phyloP scores from a whole-genome alignment of 2,888 invertebrate genomes.

The Drosophila lutescens region DNA sequence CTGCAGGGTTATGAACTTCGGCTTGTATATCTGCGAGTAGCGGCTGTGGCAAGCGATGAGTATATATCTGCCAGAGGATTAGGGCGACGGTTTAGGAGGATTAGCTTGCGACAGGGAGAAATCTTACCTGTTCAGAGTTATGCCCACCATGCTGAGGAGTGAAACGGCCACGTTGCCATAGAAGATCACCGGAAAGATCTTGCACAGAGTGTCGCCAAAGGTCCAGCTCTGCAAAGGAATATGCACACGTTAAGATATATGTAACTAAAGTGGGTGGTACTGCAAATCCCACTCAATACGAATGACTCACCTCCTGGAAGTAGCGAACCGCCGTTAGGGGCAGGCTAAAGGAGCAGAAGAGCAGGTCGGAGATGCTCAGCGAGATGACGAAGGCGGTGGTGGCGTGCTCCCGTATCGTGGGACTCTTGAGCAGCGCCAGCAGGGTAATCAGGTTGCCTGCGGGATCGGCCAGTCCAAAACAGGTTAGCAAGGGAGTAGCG shows the following conservation, averaged over 20 bases:
- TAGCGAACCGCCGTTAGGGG: constrained; percentile 93
- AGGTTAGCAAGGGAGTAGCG: not conserved
- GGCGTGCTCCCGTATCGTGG: constrained; percentile 92
- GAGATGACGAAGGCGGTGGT: constrained; percentile 95
- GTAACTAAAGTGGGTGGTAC: too few relatives aligned
- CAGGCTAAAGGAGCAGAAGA: constrained; percentile 93
- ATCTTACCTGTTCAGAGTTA: constrained; percentile 92
- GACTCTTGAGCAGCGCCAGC: constrained; percentile 90
- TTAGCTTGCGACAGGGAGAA: not conserved
- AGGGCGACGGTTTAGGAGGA: not conserved
- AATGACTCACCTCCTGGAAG: constrained; percentile 87
- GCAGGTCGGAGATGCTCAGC: constrained; percentile 92
- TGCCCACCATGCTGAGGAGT: constrained; percentile 94
- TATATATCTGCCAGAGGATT: constrained; percentile 88
- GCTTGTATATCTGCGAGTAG: constrained; percentile 91
- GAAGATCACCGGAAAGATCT: constrained; percentile 94
- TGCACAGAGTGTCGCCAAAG: constrained; percentile 90
- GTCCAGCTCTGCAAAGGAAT: constrained; percentile 87
- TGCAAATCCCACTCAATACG: not conserved
- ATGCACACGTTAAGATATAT: not conserved
- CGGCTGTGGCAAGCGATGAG: constrained; percentile 92
- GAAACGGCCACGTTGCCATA: constrained; percentile 96
- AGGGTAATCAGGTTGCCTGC: constrained; percentile 93
- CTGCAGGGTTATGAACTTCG: constrained; percentile 90
- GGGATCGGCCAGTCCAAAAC: not conserved